These are phyloP conservation scores for Uria aalge DNA, from an alignment of 2,113 vertebrate species.

Conservation along the genomic window DNA sequence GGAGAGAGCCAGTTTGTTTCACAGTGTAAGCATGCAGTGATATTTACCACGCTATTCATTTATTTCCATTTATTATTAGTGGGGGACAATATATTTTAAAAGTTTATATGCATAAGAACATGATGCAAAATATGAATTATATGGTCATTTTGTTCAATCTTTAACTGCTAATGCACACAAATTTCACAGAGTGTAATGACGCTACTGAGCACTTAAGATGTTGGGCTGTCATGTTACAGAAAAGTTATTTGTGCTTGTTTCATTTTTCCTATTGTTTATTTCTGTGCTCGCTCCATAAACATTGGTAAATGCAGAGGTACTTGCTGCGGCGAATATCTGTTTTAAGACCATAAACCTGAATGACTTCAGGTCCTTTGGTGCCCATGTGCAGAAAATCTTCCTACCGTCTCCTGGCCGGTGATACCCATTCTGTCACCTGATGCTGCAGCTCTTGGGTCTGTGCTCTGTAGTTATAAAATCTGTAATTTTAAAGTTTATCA, in stretches of 20 bases:
- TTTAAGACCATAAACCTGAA: conserved; percentile 29
- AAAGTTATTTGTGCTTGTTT: conserved; percentile 76
- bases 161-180: conserved; percentile 73
- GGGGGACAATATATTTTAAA: background rate
- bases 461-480: background rate
- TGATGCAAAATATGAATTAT: conserved; percentile 72
- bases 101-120: conserved; percentile 47
- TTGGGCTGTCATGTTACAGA: conserved; percentile 78
- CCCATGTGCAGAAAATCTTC: background rate
- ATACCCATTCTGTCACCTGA: background rate
- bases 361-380: conserved; percentile 23
- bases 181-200: conserved; percentile 77
- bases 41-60: conserved; percentile 23
- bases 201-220: conserved; percentile 76
- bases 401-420: background rate
- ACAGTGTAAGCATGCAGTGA: background rate
- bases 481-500: background rate
- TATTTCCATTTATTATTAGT: conserved; percentile 52
- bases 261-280: conserved; percentile 67
- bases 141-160: conserved; percentile 71
- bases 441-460: background rate
- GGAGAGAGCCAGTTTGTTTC: background rate
- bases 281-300: conserved; percentile 65
- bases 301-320: conserved; percentile 46
- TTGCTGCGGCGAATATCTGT: conserved; percentile 53